Conservation (phyloP, 2,888 invertebrate species). For the Drosophila trichaetosa region DNA sequence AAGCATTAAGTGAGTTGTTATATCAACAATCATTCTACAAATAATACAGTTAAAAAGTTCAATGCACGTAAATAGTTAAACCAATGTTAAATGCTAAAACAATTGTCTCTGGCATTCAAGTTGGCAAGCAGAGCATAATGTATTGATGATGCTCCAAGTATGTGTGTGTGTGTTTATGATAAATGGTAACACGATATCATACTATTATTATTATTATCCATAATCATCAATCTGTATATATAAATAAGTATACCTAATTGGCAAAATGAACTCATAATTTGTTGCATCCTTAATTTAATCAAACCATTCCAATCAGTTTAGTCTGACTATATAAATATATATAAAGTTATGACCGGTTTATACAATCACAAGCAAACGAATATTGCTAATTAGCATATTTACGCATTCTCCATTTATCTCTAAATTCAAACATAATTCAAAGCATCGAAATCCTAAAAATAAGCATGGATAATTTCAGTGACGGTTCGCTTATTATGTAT, state of each 20-base stretch:
- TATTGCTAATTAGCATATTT: neutral
- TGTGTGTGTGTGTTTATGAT: neutral
- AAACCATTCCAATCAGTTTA: neutral
- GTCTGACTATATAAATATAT: neutral
- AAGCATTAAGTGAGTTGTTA: constrained; percentile 7
- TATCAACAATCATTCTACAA: neutral
- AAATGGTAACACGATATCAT: neutral
- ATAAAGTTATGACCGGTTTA: neutral
- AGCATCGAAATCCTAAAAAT: neutral
- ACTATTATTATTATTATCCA: neutral
- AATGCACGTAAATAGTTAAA: neutral
- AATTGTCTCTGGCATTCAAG: neutral
- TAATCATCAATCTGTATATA: neutral
- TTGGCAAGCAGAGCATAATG: neutral
- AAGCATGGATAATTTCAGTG: neutral
- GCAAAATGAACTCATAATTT: neutral
- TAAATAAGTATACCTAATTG: neutral
- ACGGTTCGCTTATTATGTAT: constrained; percentile 12
- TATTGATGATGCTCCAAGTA: neutral
- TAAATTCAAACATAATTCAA: neutral
- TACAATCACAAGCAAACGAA: neutral
- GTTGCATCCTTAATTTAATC: neutral
- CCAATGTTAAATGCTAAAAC: neutral
- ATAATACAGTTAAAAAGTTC: neutral
- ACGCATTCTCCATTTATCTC: neutral